Conservation (phyloP, 2,113 vertebrate species). For the Gorsachius goisagi region DNA sequence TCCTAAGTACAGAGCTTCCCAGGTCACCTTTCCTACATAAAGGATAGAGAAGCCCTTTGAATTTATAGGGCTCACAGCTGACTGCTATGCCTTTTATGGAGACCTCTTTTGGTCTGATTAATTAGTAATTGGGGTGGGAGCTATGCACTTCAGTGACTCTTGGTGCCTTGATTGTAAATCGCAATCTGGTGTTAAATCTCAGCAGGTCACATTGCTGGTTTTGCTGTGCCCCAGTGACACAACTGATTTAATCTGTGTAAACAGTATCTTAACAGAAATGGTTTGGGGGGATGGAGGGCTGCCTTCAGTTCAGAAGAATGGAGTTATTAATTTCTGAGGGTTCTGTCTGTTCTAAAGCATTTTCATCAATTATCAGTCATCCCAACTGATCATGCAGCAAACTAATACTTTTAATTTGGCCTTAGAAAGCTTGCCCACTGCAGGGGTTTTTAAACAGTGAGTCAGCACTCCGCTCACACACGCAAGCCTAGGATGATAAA, state of each 20-base stretch:
- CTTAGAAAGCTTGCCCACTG: conserved; percentile 26
- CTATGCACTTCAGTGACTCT: conserved; percentile 74
- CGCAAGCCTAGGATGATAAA: conserved; percentile 29
- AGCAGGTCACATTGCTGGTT: conserved; percentile 72
- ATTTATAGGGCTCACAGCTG: conserved; percentile 46
- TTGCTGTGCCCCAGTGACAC: conserved; percentile 74
- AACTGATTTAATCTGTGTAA: conserved; percentile 74
- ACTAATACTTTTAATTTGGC: conserved; percentile 56
- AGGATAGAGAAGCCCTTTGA: background rate
- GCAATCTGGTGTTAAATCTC: conserved; percentile 77
- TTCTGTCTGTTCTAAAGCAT: conserved; percentile 29
- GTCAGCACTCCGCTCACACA: conserved; percentile 22
- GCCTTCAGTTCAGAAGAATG: conserved; percentile 40
- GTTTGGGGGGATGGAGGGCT: conserved; percentile 35
- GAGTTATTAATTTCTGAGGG: conserved; percentile 45
- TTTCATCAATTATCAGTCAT: conserved; percentile 60
- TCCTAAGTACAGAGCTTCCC: background rate
- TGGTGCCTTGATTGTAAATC: conserved; percentile 72
- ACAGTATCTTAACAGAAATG: conserved; percentile 66
- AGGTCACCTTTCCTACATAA: conserved; percentile 28
- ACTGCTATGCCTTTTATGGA: conserved; percentile 55
- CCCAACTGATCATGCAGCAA: conserved; percentile 30
- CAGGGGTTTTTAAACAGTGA: conserved; percentile 37
- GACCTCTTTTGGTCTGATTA: conserved; percentile 78
- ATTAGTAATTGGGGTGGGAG: conserved; percentile 75